Conservation (phyloP, 2,797 vertebrate genomes). For the Acanthis flammea region DNA sequence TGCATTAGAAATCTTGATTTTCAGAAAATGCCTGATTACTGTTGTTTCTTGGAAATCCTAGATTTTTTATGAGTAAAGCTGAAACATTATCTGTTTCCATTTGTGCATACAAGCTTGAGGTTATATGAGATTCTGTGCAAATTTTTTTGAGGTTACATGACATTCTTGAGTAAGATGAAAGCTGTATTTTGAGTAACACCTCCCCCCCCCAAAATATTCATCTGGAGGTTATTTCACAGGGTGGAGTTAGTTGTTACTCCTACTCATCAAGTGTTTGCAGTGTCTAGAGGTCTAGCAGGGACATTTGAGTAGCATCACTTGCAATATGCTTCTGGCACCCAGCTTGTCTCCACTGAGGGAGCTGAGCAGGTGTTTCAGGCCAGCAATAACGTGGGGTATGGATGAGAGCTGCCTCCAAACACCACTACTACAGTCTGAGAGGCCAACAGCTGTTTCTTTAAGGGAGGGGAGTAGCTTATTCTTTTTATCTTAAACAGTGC, state of each 20-base stretch:
- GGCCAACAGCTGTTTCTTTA: not conserved
- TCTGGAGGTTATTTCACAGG: not conserved
- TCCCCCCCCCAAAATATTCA: not conserved
- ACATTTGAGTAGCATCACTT: not conserved
- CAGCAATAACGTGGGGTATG: accelerated
- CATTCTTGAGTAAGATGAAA: not conserved
- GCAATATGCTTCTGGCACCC: not conserved
- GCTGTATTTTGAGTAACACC: not conserved
- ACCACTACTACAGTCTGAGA: not conserved
- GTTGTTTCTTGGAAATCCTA: not conserved
- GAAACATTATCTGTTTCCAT: not conserved
- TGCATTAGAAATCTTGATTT: not conserved
- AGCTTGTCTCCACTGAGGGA: not conserved
- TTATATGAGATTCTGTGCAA: not conserved
- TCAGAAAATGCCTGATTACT: not conserved
- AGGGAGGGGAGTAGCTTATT: not conserved
- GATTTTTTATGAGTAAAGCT: not conserved
- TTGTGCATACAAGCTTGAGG: not conserved
- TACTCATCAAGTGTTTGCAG: not conserved
- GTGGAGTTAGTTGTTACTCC: not conserved
- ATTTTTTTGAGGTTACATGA: not conserved
- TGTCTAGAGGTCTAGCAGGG: not conserved
- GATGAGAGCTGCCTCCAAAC: not conserved
- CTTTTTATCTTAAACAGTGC: not conserved
- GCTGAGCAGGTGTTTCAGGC: not conserved